Base-by-base conservation (phyloP, 1,140 invertebrate genomes). In the Drosophila persimilis region DNA sequence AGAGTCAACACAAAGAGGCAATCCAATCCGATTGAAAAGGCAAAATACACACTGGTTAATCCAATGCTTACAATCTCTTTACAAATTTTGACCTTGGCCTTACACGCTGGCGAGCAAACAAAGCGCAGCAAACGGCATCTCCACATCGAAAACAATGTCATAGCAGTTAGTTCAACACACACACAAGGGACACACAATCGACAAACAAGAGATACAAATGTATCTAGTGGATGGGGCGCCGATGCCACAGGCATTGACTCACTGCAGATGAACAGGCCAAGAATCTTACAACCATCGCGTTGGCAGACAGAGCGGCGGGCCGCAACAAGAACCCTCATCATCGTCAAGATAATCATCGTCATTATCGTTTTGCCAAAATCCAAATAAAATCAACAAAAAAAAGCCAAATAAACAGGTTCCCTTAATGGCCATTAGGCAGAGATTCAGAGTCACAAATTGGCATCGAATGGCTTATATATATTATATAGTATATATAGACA, bases 1-100 rank as follows among this genome's bases (percentile, higher is more conserved):
- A 11, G 29, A 58, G 66, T 57, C 66, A 69, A 69, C 66, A 53
- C 45, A 47, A 69, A 69, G 50, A 56, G 24, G 20, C 53, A 69
- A 43, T 22, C 64, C 51, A 69, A 65, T 70, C 54, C 47, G 46
- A 80, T 76, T 70, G 44, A 80, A 78, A 66, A 80, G 64, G 52
- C 71, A 76, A 80, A 55, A 50, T 51, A 17, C 59, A 65, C 63
- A 80, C 54, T 56, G 54, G 3, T 64, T 74, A 76, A 86, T 83
- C 83, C 83, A 83, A 83, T 83, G 83, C 76, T 86, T 86, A 86
- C 83, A 86, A 86, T 86, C 83, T 86, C 84, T 86, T 86, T 86
- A 86, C 83, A 88, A 86, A 88, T 88, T 86, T 86, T 41, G 51
- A 83, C 81, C 81, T 88, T 86, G 81, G 81, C 81, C 81, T 85